Evolutionary conservation across 2,113 vertebrate genomes (phyloP), one percentile per base, ranked within the genome.

Genomic region (Cyprinodon brontotheroides): DNA sequence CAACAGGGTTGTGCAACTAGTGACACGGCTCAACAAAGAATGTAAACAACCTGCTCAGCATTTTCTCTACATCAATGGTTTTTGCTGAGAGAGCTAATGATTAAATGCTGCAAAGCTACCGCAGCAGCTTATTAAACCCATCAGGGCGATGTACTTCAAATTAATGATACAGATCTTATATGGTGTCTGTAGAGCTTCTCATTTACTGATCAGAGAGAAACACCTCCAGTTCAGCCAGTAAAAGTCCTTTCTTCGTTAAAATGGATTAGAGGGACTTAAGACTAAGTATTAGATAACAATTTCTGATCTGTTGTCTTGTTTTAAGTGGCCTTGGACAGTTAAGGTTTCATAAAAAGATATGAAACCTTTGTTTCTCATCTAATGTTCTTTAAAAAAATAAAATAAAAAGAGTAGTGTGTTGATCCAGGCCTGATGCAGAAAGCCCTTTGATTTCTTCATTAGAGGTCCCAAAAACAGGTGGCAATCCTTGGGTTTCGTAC

Each of bases 1-100:
- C 72, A 80, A 71, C 48, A 69, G 73, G 70, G 17, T 84, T 84
- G 81, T 79, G 74, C 75, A 87, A 84, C 59, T 68, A n/a, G 36
- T 67, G 57, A 78, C 81, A 78, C 60, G 62, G 68, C 67, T 41
- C 13, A 29, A 45, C 67, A 84, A 68, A 74, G 68, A 65, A 80
- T 70, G 78, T 87, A 63, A 70, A 37, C 14, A 75, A 36, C 74
- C 75, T 86, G 86, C 74, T 85, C 40, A 66, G 50, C 72, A 81
- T 88, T 77, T 81, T 82, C 75, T 72, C 40, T 65, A 67, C 75
- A 61, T 62, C 22, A 79, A 75, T 78, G 72, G 64, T 83, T 84
- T 80, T 82, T 39, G 61, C 4, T 41, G 39, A 43, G 65, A 83
- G n/a, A 60, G 57, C 53, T 79, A 38, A 74, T 62, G 71, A 82